Base-by-base conservation (phyloP, 1,140 invertebrate species). In the Alviniconcha marisindica region DNA sequence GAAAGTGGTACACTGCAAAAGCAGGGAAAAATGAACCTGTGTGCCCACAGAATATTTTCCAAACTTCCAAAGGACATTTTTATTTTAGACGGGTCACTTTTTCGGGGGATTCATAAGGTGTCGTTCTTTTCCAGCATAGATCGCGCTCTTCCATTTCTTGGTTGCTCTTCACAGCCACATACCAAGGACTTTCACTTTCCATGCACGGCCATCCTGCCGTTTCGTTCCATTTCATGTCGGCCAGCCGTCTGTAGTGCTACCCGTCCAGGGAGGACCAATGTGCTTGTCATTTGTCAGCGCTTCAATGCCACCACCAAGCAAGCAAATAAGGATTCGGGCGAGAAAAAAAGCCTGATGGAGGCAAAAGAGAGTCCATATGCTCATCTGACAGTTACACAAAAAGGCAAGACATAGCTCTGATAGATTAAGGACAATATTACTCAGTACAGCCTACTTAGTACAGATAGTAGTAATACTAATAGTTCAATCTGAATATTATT, bases 321-420 rank as follows among this genome's bases (percentile, higher is more conserved):
- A 21, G 15, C 38, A 42, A 78, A 63, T 21, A 44, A 82, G 12
- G 28, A 66, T 69, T 15, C 56, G 33, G n/a, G 83, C 38, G 36
- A 82, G 40, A 84, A 83, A n/a, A 88, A 83, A 60, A 84, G 89
- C 40, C 63, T 89, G n/a, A 87, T 88, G 38, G 56, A 89, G 66
- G 73, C 86, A 2, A 87, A 85, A 81, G 83, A 88, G 85, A 89
- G 82, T 82, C 89, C 89, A 31, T 90, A 89, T 83, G 87, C 87
- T 24, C 86, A 85, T 24, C 44, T 90, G 79, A 86, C 87, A 63
- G 38, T 71, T 2, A 84, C 79, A 71, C 82, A 89, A 81, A 90
- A 89, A 87, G 89, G 89, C 88, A 81, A 80, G 66, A 81, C 24
- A 36, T 36, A n/a, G n/a, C n/a, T n/a, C n/a, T n/a, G n/a, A n/a